Percentiles rank a stretch among this genome's conserved stretches.
Conservation (phyloP, 2,888 invertebrate genomes). For the Aspidapion aeneum region DNA sequence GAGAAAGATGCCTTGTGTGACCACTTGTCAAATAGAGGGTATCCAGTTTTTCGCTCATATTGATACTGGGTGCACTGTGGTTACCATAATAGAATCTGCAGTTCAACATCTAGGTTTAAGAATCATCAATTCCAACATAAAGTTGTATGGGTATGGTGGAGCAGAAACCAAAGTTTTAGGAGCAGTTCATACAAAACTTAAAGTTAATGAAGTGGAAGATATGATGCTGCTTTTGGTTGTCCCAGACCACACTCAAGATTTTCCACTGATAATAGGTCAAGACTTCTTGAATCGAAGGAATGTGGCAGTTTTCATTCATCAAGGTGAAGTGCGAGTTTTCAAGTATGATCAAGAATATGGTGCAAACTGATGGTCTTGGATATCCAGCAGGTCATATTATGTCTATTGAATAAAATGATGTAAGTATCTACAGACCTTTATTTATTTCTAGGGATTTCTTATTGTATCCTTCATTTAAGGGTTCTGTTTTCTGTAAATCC, state of each 20-base stretch:
- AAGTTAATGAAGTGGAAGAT: slow-evolving; percentile 6
- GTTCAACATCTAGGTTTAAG: slow-evolving; percentile 8
- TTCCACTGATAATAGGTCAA: slow-evolving; percentile 17
- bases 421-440: too few relatives aligned
- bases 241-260: slow-evolving; percentile 7
- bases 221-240: slow-evolving; percentile 12
- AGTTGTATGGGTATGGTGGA: slow-evolving; percentile 19
- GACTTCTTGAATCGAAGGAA: neutral
- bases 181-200: slow-evolving; percentile 8
- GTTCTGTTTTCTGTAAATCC: too few relatives aligned
- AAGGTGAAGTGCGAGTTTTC: neutral
- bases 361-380: too few relatives aligned
- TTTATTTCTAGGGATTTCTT: too few relatives aligned
- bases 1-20: neutral
- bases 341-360: neutral
- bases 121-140: neutral
- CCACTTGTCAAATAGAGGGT: slow-evolving; percentile 15
- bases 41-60: slow-evolving; percentile 3
- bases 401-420: too few relatives aligned
- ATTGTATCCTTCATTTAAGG: too few relatives aligned
- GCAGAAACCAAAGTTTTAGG: slow-evolving; percentile 5
- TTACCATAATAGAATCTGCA: slow-evolving; percentile 10
- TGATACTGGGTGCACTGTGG: slow-evolving; percentile 13
- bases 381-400: too few relatives aligned
- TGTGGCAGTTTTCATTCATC: neutral